These are phyloP conservation scores for Amphipoea lucens DNA, from an alignment of 2,888 invertebrate species.

Conservation along the genomic window DNA sequence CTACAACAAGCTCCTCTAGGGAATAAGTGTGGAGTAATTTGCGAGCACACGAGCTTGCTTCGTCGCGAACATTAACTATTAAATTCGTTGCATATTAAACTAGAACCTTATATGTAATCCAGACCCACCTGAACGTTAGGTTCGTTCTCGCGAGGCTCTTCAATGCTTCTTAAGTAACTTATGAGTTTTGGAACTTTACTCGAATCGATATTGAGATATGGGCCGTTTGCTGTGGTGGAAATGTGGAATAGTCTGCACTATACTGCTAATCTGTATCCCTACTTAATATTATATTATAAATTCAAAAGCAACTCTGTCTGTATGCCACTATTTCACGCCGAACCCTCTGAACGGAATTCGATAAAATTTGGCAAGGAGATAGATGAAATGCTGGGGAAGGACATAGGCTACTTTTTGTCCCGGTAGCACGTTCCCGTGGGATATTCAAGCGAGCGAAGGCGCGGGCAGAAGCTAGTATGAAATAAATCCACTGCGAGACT, in stretches of 20 bases:
- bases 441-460: no score
- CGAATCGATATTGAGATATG: conserved; percentile 52
- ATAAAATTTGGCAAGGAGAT: not conserved
- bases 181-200: conserved; percentile 54
- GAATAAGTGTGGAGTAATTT: conserved; percentile 89
- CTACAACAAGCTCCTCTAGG: conserved; percentile 79
- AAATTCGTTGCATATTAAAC: conserved; percentile 90
- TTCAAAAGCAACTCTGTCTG: not conserved
- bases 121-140: conserved; percentile 75
- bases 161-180: conserved; percentile 73
- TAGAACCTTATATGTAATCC: conserved; percentile 84
- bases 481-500: not conserved
- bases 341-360: not conserved
- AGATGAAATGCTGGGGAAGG: not conserved
- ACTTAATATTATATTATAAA: not conserved
- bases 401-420: not conserved
- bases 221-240: conserved; percentile 26
- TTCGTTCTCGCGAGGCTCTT: conserved; percentile 74
- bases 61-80: conserved; percentile 89
- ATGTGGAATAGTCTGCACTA: conserved; percentile 5
- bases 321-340: not conserved
- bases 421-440: not conserved
- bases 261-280: not conserved
- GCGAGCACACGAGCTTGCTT: conserved; percentile 83
- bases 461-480: not conserved